Evolutionary conservation across 2,797 vertebrate genomes (phyloP).

Genomic region (Melanotaenia trifasciata): DNA sequence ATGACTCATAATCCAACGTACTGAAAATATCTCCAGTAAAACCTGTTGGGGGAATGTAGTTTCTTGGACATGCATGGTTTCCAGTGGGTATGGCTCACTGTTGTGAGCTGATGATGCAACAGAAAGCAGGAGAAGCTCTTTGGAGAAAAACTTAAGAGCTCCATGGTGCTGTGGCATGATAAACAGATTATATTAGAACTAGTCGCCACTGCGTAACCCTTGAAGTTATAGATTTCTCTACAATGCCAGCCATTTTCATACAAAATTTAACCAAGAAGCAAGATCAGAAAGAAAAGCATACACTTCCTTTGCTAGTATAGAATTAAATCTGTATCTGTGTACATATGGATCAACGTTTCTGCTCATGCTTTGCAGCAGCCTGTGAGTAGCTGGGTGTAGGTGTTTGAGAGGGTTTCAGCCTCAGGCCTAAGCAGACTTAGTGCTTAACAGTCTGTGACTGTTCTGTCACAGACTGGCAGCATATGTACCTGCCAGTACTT

Average conservation of each 20-base stretch:
- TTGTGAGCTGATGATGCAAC: no score
- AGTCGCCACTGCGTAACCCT: no score
- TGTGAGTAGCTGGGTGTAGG: slow-evolving; percentile 1
- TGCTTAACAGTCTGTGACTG: slow-evolving; percentile 14
- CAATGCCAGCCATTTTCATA: slow-evolving; percentile 6
- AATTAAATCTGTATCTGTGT: background rate
- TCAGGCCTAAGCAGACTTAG: slow-evolving; percentile 12
- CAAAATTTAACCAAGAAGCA: slow-evolving; percentile 8
- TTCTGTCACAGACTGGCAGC: slow-evolving; percentile 21
- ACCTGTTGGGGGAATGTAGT: no score
- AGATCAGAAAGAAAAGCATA: slow-evolving; percentile 1
- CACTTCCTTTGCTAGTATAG: slow-evolving; percentile 8
- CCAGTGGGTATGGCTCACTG: no score
- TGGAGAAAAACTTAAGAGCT: slow-evolving; percentile 3
- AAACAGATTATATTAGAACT: slow-evolving; percentile 9
- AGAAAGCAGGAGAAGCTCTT: background rate
- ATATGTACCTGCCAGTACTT: slow-evolving; percentile 40
- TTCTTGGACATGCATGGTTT: no score
- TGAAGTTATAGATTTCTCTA: background rate
- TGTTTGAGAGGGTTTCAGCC: slow-evolving; percentile 9
- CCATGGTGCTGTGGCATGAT: slow-evolving; percentile 22
- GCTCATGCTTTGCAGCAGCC: slow-evolving; percentile 39
- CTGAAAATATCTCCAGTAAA: no score
- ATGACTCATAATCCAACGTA: no score
- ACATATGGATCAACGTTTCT: slow-evolving; percentile 18